Evolutionary conservation across 2,888 invertebrate genomes (phyloP).

Genomic region (Tiliacea citrago): DNA sequence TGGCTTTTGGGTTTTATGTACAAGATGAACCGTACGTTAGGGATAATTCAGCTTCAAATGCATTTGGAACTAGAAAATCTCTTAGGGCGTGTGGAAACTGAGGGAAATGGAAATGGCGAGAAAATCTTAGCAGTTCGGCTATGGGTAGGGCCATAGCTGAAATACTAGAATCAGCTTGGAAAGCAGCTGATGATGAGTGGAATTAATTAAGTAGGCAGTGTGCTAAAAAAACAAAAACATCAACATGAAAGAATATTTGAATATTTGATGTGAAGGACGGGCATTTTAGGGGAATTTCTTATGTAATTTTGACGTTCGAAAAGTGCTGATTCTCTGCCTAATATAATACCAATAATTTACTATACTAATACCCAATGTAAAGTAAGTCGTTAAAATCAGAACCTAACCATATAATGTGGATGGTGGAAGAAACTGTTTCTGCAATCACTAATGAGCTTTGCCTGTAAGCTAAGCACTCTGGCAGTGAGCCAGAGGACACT

Average conservation of each 20-base stretch:
- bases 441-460: conserved; percentile 52
- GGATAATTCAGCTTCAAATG: conserved; percentile 9
- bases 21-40: conserved; percentile 14
- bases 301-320: too few species aligned
- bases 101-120: not conserved
- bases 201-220: not conserved
- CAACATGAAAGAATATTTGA: not conserved
- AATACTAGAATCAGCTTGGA: not conserved
- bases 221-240: not conserved
- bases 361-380: not conserved
- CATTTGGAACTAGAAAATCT: not conserved
- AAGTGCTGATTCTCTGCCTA: too few species aligned
- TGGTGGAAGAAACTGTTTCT: conserved; percentile 41
- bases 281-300: too few species aligned
- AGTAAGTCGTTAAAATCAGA: conserved; percentile 21
- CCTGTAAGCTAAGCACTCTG: conserved; percentile 56
- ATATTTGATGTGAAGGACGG: too few species aligned
- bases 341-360: too few species aligned
- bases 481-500: conserved; percentile 44
- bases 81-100: not conserved
- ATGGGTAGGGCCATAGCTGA: not conserved
- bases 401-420: conserved; percentile 19
- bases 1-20: conserved; percentile 22
- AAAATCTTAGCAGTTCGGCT: not conserved
- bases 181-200: not conserved